Conservation (phyloP, 2,113 vertebrate species). For the Nansenia antarctica region DNA sequence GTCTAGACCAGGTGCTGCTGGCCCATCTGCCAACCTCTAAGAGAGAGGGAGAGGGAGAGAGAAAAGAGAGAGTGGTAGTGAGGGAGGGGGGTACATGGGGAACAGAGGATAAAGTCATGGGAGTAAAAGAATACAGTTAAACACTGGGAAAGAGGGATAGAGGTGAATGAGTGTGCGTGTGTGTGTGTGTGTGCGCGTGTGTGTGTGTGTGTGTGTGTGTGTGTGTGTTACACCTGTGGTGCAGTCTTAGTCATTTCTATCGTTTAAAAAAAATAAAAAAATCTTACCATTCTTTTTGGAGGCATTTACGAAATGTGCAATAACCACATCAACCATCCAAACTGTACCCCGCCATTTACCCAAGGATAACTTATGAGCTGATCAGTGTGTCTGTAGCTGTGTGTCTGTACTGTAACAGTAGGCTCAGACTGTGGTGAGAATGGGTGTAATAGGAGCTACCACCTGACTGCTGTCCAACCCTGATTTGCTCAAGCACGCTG, state of each 20-base stretch:
- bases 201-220: background rate
- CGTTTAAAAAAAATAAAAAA: too few relatives aligned
- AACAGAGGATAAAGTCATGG: background rate
- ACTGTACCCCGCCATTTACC: too few relatives aligned
- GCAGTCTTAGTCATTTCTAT: too few relatives aligned
- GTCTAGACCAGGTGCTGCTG: background rate
- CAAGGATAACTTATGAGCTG: too few relatives aligned
- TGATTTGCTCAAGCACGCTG: background rate
- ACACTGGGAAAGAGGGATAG: background rate
- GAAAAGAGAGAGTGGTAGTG: background rate
- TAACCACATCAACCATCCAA: too few relatives aligned
- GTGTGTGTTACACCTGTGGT: too few relatives aligned
- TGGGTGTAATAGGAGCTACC: background rate
- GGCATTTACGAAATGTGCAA: too few relatives aligned
- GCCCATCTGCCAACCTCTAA: background rate
- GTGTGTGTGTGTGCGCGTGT: background rate
- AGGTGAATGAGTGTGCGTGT: background rate
- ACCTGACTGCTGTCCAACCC: background rate
- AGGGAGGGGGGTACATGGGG: background rate
- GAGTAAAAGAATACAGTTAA: too few relatives aligned
- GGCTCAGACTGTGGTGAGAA: background rate
- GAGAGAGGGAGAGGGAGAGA: background rate
- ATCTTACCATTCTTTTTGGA: too few relatives aligned
- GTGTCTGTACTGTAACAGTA: too few relatives aligned
- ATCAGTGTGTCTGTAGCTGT: too few relatives aligned